These are phyloP conservation scores for Sebastes goodei DNA, from an alignment of 2,797 vertebrate species.

Conservation along the genomic window DNA sequence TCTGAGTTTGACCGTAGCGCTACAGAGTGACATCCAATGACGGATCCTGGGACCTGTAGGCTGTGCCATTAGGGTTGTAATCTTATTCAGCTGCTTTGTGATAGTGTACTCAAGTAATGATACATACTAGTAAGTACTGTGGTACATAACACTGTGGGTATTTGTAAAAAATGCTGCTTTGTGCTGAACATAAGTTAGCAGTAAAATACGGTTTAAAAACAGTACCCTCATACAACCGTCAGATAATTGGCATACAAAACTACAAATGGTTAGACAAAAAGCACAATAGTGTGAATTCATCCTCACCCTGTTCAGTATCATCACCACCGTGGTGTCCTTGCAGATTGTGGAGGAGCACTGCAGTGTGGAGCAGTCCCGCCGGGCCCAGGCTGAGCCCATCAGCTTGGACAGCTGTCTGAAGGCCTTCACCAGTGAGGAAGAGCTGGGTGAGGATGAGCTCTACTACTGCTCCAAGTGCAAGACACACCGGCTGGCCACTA, in stretches of 20 bases:
- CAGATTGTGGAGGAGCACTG: slow-evolving; percentile 95
- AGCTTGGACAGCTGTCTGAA: slow-evolving; percentile 95
- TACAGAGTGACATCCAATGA: neutral
- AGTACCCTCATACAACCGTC: neutral
- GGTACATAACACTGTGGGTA: no score
- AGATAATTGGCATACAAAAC: neutral
- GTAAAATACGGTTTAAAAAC: neutral
- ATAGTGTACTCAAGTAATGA: neutral
- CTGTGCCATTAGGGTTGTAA: no score
- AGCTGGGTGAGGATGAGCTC: slow-evolving; percentile 96
- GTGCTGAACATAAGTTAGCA: neutral
- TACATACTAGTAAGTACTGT: neutral
- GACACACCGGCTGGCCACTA: slow-evolving; percentile 95
- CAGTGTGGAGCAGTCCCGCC: slow-evolving; percentile 94
- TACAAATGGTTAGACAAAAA: neutral
- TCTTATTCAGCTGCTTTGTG: neutral
- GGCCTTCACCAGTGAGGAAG: slow-evolving; percentile 97
- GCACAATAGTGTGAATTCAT: neutral
- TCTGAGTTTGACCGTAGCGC: neutral
- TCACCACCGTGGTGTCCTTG: neutral
- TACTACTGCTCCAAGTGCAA: slow-evolving; percentile 99
- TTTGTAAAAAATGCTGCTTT: neutral
- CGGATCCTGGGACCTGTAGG: neutral
- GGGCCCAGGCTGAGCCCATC: slow-evolving; percentile 97
- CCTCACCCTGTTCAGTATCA: neutral